Evolutionary conservation across 2,888 invertebrate species (phyloP), one percentile per base, ranked within the genome.

Genomic region (Dinocampus coccinellae): DNA sequence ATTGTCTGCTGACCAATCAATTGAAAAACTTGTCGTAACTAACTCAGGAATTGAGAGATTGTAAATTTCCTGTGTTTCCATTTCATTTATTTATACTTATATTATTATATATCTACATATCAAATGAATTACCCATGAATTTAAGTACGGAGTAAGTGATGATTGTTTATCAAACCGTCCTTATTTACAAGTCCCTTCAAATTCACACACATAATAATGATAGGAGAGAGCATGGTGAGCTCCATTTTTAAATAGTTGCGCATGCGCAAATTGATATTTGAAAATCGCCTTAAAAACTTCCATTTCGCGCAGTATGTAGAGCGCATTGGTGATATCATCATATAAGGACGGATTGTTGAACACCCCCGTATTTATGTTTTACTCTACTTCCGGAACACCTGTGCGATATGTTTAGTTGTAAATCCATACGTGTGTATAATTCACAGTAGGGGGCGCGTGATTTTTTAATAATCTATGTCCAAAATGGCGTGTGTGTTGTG

Each of bases 1-100:
- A 77, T 88, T 83, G 72, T 88, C 88, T 26, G 81, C 75, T 0
- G 88, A 88, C 88, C 88, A 88, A 72, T 86, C 75, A n/a, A 78
- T 66, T 3, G 83, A 76, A 76, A 87, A 87, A 2, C 76, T 74
- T 9, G 73, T 71, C n/a, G 76, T 74, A 2, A 85, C 81, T 16
- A 83, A 74, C 3, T 85, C 82, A 42, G 76, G 76, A 26, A 85
- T 70, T 20, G 79, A 65, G 3, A 81, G 20, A 53, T 65, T 82
- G 65, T 75, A 82, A 68, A 84, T 72, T 69, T 85, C 83, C 68
- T 75, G 78, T 29, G 76, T 74, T 16, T 79, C 74, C 77, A 79
- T 78, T n/a, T 11, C 57, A 36, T 57, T 65, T 64, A 9, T 16
- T 34, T 29, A 47, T 55, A 11, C n/a, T 13, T 9, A n/a, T 13